These are phyloP conservation scores for Rhyzopertha dominica DNA, from an alignment of 1,140 invertebrate species.

Conservation along the genomic window DNA sequence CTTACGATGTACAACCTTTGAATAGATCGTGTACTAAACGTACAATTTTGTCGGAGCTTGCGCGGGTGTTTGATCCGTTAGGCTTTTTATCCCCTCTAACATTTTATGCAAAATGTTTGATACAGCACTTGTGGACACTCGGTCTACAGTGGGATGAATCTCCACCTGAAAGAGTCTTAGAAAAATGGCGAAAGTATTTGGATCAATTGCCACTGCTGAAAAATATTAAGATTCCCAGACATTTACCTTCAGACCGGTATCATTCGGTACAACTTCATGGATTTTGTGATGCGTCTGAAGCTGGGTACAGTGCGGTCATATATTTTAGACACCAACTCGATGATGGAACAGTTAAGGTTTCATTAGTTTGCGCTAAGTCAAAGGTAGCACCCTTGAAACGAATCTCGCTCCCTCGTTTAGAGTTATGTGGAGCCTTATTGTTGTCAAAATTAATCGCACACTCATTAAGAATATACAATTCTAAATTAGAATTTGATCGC, in stretches of 20 bases:
- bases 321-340: conserved; percentile 21
- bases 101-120: conserved; percentile 42
- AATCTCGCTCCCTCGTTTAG: no score
- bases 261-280: conserved; percentile 28
- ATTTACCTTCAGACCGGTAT: conserved; percentile 19
- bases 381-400: no score
- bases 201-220: conserved; percentile 9
- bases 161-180: conserved; percentile 25
- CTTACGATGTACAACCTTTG: no score
- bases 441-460: no score
- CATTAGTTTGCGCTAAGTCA: conserved; percentile 24
- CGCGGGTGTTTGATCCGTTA: conserved; percentile 47
- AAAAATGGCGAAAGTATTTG: conserved; percentile 23
- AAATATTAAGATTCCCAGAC: conserved; percentile 15
- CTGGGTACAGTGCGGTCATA: conserved; percentile 30
- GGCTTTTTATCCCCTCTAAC: conserved; percentile 43
- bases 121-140: conserved; percentile 45
- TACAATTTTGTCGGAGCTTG: conserved; percentile 36
- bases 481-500: no score
- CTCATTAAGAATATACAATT: no score
- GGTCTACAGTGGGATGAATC: conserved; percentile 45
- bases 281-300: conserved; percentile 34
- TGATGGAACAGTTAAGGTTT: neutral
- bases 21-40: no score
- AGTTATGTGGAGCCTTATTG: no score